phyloP scores from a whole-genome alignment of 2,888 invertebrate species.

The Druceiella hillmani region DNA sequence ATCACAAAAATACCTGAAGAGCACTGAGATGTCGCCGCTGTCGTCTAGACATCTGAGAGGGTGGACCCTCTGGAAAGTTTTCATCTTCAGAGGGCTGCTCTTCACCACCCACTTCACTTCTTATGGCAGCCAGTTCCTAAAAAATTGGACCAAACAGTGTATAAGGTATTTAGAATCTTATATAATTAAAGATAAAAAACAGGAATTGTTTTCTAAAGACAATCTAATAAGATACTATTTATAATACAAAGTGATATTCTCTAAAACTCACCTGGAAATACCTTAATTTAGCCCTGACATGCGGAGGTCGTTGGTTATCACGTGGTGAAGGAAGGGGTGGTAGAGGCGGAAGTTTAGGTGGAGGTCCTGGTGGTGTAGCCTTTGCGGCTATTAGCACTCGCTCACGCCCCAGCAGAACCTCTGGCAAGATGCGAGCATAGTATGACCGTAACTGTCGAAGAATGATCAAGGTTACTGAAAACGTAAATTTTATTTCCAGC shows the following conservation, averaged over 20 bases:
- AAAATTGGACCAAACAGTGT: constrained; percentile 37
- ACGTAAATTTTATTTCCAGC: too few species aligned
- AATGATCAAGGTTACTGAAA: too few species aligned
- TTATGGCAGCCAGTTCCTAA: constrained; percentile 64
- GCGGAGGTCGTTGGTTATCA: constrained; percentile 47
- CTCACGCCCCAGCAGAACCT: constrained; percentile 70
- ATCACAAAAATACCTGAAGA: constrained; percentile 39
- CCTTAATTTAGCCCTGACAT: constrained; percentile 47
- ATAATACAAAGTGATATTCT: constrained; percentile 14
- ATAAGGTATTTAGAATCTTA: neutral
- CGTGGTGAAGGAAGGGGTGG: constrained; percentile 36
- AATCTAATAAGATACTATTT: too few species aligned
- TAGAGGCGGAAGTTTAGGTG: constrained; percentile 39
- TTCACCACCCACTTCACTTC: constrained; percentile 64
- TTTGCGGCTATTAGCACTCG: constrained; percentile 61
- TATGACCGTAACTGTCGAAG: constrained; percentile 46
- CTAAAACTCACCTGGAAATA: constrained; percentile 26
- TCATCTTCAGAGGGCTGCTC: constrained; percentile 68
- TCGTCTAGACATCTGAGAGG: constrained; percentile 52
- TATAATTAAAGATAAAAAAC: neutral
- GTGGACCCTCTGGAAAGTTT: constrained; percentile 66
- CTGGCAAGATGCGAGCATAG: constrained; percentile 58
- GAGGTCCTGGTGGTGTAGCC: constrained; percentile 58
- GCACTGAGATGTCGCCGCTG: constrained; percentile 50
- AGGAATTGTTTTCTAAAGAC: too few species aligned